Evolutionary conservation across 2,888 invertebrate genomes (phyloP).

Genomic region (Neria commutata): DNA sequence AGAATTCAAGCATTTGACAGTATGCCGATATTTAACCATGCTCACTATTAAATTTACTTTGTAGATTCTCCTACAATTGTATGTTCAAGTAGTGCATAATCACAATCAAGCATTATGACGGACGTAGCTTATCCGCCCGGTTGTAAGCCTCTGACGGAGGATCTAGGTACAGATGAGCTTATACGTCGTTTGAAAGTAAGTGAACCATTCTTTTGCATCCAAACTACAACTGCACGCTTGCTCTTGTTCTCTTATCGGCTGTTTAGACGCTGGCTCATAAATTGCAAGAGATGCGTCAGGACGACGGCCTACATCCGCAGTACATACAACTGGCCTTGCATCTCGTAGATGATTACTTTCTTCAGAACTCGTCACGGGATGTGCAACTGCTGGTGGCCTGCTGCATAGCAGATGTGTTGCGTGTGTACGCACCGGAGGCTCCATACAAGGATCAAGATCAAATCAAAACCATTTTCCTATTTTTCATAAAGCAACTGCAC

Average conservation of each 20-base stretch:
- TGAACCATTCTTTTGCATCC: neutral
- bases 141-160: conserved; percentile 93
- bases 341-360: conserved; percentile 90
- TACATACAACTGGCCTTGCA: conserved; percentile 91
- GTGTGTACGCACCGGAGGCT: conserved; percentile 97
- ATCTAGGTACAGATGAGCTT: conserved; percentile 93
- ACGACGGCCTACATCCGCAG: conserved; percentile 91
- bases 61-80: too few species aligned
- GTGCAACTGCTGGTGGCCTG: conserved; percentile 95
- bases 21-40: too few species aligned
- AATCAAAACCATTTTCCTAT: conserved; percentile 89
- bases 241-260: neutral
- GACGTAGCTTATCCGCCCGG: conserved; percentile 93
- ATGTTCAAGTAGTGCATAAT: too few species aligned
- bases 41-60: too few species aligned
- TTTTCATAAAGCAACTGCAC: conserved; percentile 90
- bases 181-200: conserved; percentile 89
- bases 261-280: conserved; percentile 85
- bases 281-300: conserved; percentile 95
- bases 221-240: neutral
- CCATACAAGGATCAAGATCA: conserved; percentile 96
- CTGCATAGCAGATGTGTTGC: conserved; percentile 94
- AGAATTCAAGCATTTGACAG: too few species aligned
- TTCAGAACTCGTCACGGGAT: conserved; percentile 87
- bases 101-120: conserved; percentile 70